phyloP scores from a whole-genome alignment of 2,113 vertebrate species.

The Perognathus longimembris region DNA sequence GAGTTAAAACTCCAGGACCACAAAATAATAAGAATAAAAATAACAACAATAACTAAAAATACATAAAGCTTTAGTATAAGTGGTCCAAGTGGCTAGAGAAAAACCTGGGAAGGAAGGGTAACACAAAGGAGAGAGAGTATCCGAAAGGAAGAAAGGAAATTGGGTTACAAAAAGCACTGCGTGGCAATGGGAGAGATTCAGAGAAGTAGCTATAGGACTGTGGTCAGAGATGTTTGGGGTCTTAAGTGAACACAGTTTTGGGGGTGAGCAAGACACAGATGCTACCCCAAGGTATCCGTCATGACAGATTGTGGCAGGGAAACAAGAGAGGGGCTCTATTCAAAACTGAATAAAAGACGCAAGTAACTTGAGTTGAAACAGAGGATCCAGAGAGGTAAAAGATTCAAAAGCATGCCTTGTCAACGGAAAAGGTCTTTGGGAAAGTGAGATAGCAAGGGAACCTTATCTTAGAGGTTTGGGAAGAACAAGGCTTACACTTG shows the following conservation, averaged over 20 bases:
- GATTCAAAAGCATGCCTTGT: not conserved
- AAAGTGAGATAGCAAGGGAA: fast-evolving
- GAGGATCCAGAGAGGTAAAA: not conserved
- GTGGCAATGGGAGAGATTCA: not conserved
- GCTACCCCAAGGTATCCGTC: not conserved
- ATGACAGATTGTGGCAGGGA: not conserved
- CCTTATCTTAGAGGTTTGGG: not conserved
- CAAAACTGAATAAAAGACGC: not conserved
- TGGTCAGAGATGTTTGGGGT: not conserved
- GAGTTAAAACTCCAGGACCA: no score
- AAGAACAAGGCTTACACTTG: not conserved
- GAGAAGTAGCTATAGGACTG: not conserved
- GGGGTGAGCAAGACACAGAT: not conserved
- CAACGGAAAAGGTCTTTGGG: not conserved
- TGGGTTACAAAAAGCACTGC: fast-evolving
- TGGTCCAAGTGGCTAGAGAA: not conserved
- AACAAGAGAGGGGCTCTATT: not conserved
- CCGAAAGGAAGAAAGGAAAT: fast-evolving
- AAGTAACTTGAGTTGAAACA: not conserved
- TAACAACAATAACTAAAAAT: not conserved
- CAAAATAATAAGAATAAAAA: not conserved
- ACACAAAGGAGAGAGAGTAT: not conserved
- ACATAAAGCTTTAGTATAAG: not conserved
- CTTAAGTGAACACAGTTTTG: not conserved
- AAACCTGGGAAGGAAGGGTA: not conserved